phyloP scores from a whole-genome alignment of 2,113 vertebrate species.

The Cnemophilus loriae region DNA sequence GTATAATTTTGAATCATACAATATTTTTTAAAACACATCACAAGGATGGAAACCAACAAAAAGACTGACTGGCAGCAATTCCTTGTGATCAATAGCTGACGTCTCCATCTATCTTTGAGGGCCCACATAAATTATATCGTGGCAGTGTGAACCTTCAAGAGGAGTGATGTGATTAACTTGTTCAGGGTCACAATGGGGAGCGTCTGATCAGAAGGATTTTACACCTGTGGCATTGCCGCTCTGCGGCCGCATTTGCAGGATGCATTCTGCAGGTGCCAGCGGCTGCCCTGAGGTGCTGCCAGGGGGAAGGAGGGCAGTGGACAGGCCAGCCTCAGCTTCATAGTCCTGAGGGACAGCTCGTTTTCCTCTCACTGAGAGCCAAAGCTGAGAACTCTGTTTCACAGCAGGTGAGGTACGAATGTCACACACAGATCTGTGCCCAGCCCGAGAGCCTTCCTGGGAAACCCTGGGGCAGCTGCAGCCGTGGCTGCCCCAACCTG shows the following conservation, averaged over 20 bases:
- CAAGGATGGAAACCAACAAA: neutral
- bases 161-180: neutral
- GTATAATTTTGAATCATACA: conserved; percentile 55
- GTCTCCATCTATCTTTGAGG: conserved; percentile 3
- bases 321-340: neutral
- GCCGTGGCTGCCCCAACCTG: neutral
- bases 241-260: fast-evolving
- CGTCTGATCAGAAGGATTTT: fast-evolving
- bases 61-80: neutral
- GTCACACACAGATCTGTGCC: fast-evolving
- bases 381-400: neutral
- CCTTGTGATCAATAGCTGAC: neutral
- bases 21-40: conserved; percentile 53
- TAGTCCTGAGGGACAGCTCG: neutral
- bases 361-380: neutral
- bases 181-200: neutral
- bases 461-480: neutral
- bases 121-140: neutral
- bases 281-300: neutral
- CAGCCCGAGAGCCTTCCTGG: neutral
- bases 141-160: neutral
- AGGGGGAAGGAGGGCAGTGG: neutral
- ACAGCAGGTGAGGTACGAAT: fast-evolving
- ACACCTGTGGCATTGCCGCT: neutral
- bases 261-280: neutral